Conservation (phyloP, 2,888 invertebrate species). For the Epinotia demarniana region DNA sequence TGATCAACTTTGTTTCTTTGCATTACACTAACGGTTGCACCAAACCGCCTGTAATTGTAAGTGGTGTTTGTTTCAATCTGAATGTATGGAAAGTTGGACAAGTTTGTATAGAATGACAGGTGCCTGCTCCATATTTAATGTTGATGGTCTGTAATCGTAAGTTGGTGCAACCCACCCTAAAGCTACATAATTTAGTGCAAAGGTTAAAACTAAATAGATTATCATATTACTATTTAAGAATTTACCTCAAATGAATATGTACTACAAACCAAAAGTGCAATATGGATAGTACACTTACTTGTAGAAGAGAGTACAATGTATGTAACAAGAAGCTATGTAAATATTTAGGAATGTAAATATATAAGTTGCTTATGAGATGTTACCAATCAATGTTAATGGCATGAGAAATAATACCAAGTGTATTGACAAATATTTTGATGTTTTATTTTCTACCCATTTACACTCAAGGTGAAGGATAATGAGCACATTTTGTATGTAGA, state of each 20-base stretch:
- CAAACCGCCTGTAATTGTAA: too few relatives aligned
- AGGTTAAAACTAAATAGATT: constrained; percentile 1
- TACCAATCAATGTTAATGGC: constrained; percentile 43
- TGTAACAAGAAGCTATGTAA: constrained; percentile 41
- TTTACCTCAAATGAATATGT: constrained; percentile 17
- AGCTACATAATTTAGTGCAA: not conserved
- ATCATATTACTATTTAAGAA: not conserved
- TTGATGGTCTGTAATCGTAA: too few relatives aligned
- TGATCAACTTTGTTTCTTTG: too few relatives aligned
- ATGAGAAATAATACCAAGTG: constrained; percentile 47
- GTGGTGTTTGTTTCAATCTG: too few relatives aligned
- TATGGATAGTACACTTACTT: constrained; percentile 3
- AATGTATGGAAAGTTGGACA: too few relatives aligned
- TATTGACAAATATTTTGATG: constrained; percentile 33
- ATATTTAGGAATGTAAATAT: constrained; percentile 47
- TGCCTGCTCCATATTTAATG: too few relatives aligned
- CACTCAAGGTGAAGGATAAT: constrained; percentile 13
- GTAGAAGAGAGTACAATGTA: constrained; percentile 21
- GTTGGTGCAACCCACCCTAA: too few relatives aligned
- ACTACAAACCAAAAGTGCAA: constrained; percentile 32
- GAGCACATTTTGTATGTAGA: not conserved
- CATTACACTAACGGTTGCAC: too few relatives aligned
- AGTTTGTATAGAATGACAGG: too few relatives aligned
- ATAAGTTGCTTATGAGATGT: constrained; percentile 43
- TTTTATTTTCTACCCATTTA: constrained; percentile 31